These are phyloP conservation scores for Bolborhynchus lineola DNA, from an alignment of 2,113 vertebrate species.

Conservation along the genomic window DNA sequence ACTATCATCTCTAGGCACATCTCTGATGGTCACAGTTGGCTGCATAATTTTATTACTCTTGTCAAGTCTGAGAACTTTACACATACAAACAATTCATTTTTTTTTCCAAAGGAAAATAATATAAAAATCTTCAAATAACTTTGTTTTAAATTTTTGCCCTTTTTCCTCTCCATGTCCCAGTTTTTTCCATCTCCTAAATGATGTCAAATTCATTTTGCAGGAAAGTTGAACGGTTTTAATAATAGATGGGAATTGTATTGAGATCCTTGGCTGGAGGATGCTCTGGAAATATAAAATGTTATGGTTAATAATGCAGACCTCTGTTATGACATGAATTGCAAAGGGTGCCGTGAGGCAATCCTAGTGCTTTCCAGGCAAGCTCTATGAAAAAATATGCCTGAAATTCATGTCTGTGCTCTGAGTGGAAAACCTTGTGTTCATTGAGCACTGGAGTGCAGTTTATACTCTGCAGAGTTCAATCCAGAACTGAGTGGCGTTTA, in stretches of 20 bases:
- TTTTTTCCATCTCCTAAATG: not conserved
- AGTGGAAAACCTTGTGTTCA: not conserved
- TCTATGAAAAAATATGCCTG: not conserved
- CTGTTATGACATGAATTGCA: not conserved
- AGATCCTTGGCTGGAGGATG: not conserved
- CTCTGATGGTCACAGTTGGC: not conserved
- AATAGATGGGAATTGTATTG: not conserved
- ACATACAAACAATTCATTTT: not conserved
- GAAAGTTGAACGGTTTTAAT: not conserved
- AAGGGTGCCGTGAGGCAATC: not conserved
- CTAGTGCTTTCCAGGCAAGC: not conserved
- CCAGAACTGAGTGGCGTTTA: not conserved
- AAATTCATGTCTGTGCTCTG: not conserved
- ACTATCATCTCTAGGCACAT: not conserved
- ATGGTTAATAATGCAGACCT: not conserved
- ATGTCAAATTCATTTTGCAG: not conserved
- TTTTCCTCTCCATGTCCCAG: not conserved
- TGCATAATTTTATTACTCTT: not conserved
- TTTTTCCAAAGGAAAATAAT: not conserved
- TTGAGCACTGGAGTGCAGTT: not conserved
- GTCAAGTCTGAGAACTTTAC: not conserved
- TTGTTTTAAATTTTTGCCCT: not conserved
- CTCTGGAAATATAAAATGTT: not conserved
- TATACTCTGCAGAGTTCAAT: not conserved
- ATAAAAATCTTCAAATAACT: not conserved